Base-by-base conservation (phyloP, 2,797 vertebrate genomes). In the Selene dorsalis region DNA sequence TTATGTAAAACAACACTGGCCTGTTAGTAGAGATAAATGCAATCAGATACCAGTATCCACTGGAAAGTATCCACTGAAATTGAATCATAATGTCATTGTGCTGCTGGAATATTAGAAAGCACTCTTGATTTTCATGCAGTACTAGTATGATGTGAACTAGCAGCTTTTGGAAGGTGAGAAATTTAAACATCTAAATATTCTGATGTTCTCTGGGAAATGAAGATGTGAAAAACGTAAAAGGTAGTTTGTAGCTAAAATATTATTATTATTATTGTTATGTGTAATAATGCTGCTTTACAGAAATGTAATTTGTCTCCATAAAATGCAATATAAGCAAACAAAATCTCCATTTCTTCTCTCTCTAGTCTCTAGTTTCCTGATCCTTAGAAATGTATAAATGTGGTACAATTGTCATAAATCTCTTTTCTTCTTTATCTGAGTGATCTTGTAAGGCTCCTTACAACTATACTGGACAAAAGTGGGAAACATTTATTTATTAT, bases 61-160 rank as follows among this genome's bases (percentile, higher is more conserved):
- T 39, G 47, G 39, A 63, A 16, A 38, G 20, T 1, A 0, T 30
- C 30, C 32, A 35, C 32, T 55, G 43, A 69, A 68, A 79, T 69
- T 16, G 35, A 73, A 79, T 77, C 14, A 20, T 28, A 73, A 84
- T 75, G 50, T 56, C 64, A 88, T 88, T 69, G 81, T 62, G 45
- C 4, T 24, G 26, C 45, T 63, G 35, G 38, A 67, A 68, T 58
- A 52, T 57, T 3, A 41, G 43, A 63, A 0, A 32, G 8, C 16
- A 52, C 57, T 13, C 22, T 52, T 11, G 1, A 47, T 65, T 69
- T 59, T 30, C 2, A 53, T 17, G 26, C 47, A 43, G 38, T 58
- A 28, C 56, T 56, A 32, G 39, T 20, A 22, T 38, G 17, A 60
- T 10, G 3, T 24, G 22, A 71, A 45, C 43, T 12, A 0, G 3